These are phyloP conservation scores for Scaptomyza cyrtandrae DNA, from an alignment of 2,888 invertebrate species.

Conservation along the genomic window DNA sequence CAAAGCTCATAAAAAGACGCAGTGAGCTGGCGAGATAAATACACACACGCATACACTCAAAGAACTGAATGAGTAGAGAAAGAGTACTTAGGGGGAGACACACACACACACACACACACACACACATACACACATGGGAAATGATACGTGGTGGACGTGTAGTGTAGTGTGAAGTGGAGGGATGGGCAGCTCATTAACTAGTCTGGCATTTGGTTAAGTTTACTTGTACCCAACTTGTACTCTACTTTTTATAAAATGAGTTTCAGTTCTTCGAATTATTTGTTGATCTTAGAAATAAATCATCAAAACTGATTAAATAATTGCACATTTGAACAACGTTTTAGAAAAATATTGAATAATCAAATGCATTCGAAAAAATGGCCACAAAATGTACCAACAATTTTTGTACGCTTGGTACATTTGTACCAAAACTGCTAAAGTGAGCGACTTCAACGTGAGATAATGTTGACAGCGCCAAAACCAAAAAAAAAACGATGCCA, in stretches of 20 bases:
- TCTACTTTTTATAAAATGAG: neutral
- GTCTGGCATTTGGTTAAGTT: slow-evolving; percentile 57
- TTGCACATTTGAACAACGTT: too few species aligned
- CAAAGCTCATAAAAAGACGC: slow-evolving; percentile 80
- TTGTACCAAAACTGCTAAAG: slow-evolving; percentile 5
- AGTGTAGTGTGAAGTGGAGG: slow-evolving; percentile 31
- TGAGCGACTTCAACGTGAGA: slow-evolving; percentile 60
- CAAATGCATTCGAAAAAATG: too few species aligned
- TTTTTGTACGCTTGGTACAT: neutral
- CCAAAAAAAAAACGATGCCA: slow-evolving; percentile 63
- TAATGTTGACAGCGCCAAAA: slow-evolving; percentile 74
- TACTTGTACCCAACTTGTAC: neutral
- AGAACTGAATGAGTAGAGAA: neutral
- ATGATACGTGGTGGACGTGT: slow-evolving; percentile 44
- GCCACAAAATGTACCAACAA: neutral
- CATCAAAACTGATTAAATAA: too few species aligned
- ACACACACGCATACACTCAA: slow-evolving; percentile 26
- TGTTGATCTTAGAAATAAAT: too few species aligned
- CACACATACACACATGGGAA: slow-evolving; percentile 47
- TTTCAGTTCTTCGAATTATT: too few species aligned
- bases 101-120: too few species aligned
- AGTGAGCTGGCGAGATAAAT: slow-evolving; percentile 68
- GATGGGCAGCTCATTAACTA: slow-evolving; percentile 64
- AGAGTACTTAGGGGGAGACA: too few species aligned
- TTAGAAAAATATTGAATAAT: too few species aligned